Base-by-base conservation (phyloP, 2,113 vertebrate genomes). In the Lipophrys pholis region DNA sequence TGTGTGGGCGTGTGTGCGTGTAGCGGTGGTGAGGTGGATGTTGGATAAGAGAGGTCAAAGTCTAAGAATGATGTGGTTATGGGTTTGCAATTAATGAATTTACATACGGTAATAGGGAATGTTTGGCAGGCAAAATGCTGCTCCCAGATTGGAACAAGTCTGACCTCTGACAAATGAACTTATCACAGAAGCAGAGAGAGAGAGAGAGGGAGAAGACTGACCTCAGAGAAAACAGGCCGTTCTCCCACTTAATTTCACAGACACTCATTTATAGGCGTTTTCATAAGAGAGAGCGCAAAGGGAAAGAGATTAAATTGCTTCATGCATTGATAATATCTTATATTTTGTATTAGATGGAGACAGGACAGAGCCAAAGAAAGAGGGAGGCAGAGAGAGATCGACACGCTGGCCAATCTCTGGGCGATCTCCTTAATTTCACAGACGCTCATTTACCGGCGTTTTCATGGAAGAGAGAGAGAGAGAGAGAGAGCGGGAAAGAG, bases 321-420 rank as follows among this genome's bases (percentile, higher is more conserved):
- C 87, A 91, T 90, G 89, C 89, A 92, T 91, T 91, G 91, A 92
- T 91, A 88, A 90, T 90, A 89, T 86, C 80, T 81, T 86, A 89
- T 82, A 89, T 90, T 90, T 90, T 80, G 81, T 78, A 81, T 89
- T 77, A 85, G 57, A 68, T 17, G 21, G 70, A 81, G 79, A 80
- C 68, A 41, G 78, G 74, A 63, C 1, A 8, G 73, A 79, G 78
- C 72, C 57, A 36, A 61, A 80, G 78, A 77, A 54, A 74, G 75
- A 61, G 65, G 64, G 74, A 55, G 67, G n/a, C 21, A 30, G 40
- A 67, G 57, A 16, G 71, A 66, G 81, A 83, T 71, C 36, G 49
- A 72, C 84, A 72, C 55, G 78, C 81, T 88, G 88, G 84, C 84
- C 88, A 80, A 85, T 85, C 86, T 87, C 69, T 71, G 69, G 76